These are phyloP conservation scores for Syritta pipiens DNA, from an alignment of 2,888 invertebrate genomes.

Conservation along the genomic window DNA sequence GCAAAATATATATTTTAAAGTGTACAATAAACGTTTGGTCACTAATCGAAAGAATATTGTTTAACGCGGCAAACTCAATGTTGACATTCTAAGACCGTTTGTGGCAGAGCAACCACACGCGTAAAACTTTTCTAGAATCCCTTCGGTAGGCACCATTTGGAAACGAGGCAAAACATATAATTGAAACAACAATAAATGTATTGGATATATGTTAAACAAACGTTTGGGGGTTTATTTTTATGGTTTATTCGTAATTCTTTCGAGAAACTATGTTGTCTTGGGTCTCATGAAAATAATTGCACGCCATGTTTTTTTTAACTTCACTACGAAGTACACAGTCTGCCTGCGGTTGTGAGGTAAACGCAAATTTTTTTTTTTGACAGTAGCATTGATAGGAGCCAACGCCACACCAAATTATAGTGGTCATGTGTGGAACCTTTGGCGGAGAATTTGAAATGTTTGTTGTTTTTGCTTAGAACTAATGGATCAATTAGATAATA, in stretches of 20 bases:
- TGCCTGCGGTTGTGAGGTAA: slow-evolving; percentile 23
- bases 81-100: slow-evolving; percentile 60
- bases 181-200: too few relatives aligned
- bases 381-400: background rate
- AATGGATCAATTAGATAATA: too few relatives aligned
- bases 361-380: slow-evolving; percentile 23
- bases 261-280: slow-evolving; percentile 22
- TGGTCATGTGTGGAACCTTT: background rate
- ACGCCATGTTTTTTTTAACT: slow-evolving; percentile 65
- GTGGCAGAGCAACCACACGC: slow-evolving; percentile 39
- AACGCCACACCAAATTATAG: background rate
- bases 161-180: background rate
- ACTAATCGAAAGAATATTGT: slow-evolving; percentile 15
- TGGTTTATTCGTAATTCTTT: background rate
- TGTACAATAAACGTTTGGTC: background rate
- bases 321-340: slow-evolving; percentile 17
- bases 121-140: background rate
- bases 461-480: too few relatives aligned
- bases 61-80: slow-evolving; percentile 65
- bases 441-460: too few relatives aligned
- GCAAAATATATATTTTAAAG: background rate
- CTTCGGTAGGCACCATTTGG: background rate
- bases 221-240: too few relatives aligned
- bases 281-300: slow-evolving; percentile 38
- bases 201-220: too few relatives aligned